Base-by-base conservation (phyloP, 2,797 vertebrate genomes). In the Anguilla marmorata region DNA sequence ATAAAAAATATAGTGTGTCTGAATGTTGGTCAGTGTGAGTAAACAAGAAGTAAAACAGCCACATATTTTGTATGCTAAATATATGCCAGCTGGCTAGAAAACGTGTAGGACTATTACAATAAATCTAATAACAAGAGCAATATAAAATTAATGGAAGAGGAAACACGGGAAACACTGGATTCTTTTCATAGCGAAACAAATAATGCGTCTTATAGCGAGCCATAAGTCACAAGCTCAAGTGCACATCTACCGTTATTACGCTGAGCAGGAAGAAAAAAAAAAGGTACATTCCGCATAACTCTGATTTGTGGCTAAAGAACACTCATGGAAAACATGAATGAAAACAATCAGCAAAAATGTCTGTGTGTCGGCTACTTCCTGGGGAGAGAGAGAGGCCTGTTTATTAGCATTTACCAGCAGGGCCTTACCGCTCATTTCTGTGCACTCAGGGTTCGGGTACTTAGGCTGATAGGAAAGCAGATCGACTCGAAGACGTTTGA, bases 331-430 rank as follows among this genome's bases (percentile, higher is more conserved):
- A 74, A 74, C 11, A 37, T 74, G 69, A 74, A 74, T 33, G 69
- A 11, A 74, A 74, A 74, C 69, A 74, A 74, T 74, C 69, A 74
- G 69, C 30, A 37, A 37, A 66, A 74, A 74, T 74, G 69, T 30
- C 12, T 74, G 30, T 4, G 12, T 30, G 0, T 33, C 69, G 0
- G 69, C 30, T 30, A 16, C 30, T 30, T 74, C 69, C 69, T 14
- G n/a, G 69, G 69, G 30, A 74, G 30, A 14, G 69, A 30, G 30
- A 74, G 30, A 33, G 60, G 60, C 60, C 60, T 66, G 8, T 33
- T 37, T 37, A 37, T 37, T 12, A 74, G 30, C 69, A 12, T 74
- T 37, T 37, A 30, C 30, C 27, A 14, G 11, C 69, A 5, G 69
- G 3, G 24, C 27, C 8, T 12, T 1, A 16, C 1, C 14, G 11